phyloP scores from a whole-genome alignment of 2,797 vertebrate genomes.

The Myiotriccus ornatus region DNA sequence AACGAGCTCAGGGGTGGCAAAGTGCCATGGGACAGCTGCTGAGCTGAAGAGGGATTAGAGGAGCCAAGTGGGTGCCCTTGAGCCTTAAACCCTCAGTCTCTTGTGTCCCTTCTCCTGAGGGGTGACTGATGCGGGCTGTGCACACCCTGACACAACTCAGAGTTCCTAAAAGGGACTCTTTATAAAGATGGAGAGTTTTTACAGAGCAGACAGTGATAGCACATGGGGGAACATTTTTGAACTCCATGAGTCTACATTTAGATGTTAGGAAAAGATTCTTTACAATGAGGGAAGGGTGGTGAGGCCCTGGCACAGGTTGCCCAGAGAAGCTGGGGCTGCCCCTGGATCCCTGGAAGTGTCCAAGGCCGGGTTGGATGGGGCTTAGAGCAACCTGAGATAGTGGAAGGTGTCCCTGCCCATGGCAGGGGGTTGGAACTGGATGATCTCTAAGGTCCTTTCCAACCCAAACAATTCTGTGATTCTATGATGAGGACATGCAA shows the following conservation, averaged over 20 bases:
- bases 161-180: background rate
- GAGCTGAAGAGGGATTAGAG: background rate
- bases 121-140: background rate
- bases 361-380: accelerated
- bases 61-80: background rate
- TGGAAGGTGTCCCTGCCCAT: background rate
- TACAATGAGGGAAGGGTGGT: accelerated
- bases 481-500: background rate
- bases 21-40: slow-evolving; percentile 34
- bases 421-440: background rate
- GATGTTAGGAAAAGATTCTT: background rate
- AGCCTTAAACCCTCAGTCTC: background rate
- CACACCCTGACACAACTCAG: background rate
- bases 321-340: background rate
- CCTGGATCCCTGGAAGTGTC: background rate
- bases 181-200: background rate
- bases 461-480: background rate
- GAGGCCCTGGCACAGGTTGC: background rate
- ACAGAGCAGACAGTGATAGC: background rate
- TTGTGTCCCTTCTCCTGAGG: background rate
- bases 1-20: background rate
- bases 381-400: accelerated
- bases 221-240: background rate
- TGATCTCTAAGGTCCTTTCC: background rate
- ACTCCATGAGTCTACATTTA: background rate